These are phyloP conservation scores for Agonopterix alstromeriana DNA, from an alignment of 2,888 invertebrate genomes.

Conservation along the genomic window DNA sequence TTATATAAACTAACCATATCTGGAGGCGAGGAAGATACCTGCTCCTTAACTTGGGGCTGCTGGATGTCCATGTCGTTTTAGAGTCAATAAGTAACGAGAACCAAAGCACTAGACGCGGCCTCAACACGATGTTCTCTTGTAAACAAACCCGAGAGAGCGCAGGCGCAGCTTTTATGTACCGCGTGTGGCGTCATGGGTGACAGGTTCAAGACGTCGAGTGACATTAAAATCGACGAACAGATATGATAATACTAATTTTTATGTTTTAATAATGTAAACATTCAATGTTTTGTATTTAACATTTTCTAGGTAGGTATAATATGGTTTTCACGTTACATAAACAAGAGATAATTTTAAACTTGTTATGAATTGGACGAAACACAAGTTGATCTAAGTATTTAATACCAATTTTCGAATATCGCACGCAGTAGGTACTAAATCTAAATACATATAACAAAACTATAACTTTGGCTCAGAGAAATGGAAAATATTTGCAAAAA, in stretches of 20 bases:
- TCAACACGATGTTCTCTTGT: constrained; percentile 10
- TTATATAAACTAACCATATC: constrained; percentile 29
- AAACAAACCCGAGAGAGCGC: constrained; percentile 50
- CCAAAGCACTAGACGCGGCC: not conserved
- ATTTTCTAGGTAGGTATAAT: too few relatives aligned
- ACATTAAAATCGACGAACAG: not conserved
- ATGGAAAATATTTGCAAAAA: too few relatives aligned
- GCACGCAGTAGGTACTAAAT: too few relatives aligned
- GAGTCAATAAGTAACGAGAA: constrained; percentile 2
- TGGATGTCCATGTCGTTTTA: constrained; percentile 22
- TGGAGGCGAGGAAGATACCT: constrained; percentile 35
- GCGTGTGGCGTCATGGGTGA: constrained; percentile 16
- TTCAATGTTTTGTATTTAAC: too few relatives aligned
- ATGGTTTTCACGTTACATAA: too few relatives aligned
- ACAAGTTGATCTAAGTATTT: too few relatives aligned
- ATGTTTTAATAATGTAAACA: too few relatives aligned
- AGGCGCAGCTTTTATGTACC: constrained; percentile 30
- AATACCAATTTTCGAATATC: too few relatives aligned
- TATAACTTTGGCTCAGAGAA: too few relatives aligned
- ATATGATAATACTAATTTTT: not conserved
- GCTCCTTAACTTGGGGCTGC: constrained; percentile 10
- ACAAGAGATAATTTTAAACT: too few relatives aligned
- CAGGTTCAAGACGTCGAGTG: not conserved
- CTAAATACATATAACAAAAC: too few relatives aligned
- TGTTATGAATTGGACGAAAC: too few relatives aligned